Evolutionary conservation across 2,113 vertebrate species (phyloP).

Genomic region (Martes martes): DNA sequence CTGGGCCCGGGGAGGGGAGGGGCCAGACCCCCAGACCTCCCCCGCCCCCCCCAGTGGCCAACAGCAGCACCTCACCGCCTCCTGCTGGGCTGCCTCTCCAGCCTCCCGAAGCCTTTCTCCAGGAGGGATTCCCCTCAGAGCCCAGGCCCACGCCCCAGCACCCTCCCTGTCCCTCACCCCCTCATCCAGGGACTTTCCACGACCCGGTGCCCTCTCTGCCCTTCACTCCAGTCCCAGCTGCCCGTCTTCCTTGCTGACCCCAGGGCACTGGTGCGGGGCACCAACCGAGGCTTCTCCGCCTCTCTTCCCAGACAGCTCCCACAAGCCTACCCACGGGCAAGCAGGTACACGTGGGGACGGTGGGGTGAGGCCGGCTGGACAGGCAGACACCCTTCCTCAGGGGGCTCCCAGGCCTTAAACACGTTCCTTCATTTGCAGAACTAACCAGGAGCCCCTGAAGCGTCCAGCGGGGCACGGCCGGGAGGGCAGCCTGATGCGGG

Average conservation of each 20-base stretch:
- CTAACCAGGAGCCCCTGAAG: not conserved
- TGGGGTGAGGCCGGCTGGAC: fast-evolving
- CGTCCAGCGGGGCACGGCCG: not conserved
- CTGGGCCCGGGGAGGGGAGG: not conserved
- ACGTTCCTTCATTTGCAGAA: not conserved
- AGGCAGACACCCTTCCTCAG: not conserved
- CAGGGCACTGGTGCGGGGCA: not conserved
- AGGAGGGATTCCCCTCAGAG: not conserved
- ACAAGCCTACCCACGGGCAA: not conserved
- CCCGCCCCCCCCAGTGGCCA: not conserved
- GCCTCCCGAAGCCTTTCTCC: not conserved
- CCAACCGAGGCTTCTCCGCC: not conserved
- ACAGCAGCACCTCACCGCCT: not conserved
- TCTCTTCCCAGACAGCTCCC: not conserved
- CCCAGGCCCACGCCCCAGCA: not conserved
- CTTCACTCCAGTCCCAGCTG: not conserved
- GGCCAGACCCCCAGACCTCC: not conserved
- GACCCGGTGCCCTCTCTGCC: not conserved
- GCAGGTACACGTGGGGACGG: not conserved
- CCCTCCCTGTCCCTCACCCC: not conserved
- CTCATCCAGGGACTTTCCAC: not conserved
- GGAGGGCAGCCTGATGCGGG: not conserved
- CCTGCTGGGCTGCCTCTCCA: not conserved
- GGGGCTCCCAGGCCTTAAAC: not conserved
- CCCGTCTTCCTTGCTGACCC: not conserved